phyloP scores from a whole-genome alignment of 1,140 invertebrate species.

The Stratiolaelaps scimitus region DNA sequence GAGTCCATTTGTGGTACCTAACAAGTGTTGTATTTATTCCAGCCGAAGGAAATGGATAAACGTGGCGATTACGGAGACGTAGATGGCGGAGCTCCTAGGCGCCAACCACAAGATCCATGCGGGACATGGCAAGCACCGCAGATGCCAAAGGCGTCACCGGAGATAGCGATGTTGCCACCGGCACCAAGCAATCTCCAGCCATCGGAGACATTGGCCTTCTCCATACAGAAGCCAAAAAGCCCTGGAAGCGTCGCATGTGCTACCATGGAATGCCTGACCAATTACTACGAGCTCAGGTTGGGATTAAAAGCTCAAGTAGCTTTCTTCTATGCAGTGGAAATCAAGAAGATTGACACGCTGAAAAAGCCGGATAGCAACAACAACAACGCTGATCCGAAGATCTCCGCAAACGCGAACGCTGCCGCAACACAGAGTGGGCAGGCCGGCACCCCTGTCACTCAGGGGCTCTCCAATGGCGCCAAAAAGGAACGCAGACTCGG shows the following conservation, averaged over 20 bases:
- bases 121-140: not conserved
- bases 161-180: not conserved
- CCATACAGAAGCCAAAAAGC: not conserved
- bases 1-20: too few relatives aligned
- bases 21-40: too few relatives aligned
- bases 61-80: too few relatives aligned
- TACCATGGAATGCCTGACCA: not conserved
- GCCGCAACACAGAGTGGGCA: too few relatives aligned
- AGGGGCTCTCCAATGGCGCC: not conserved
- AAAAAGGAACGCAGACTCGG: constrained; percentile 7
- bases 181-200: not conserved
- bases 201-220: too few relatives aligned
- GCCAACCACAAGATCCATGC: not conserved
- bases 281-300: not conserved
- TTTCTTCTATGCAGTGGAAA: not conserved
- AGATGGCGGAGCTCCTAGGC: too few relatives aligned
- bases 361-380: too few relatives aligned
- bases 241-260: not conserved
- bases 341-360: not conserved
- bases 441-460: too few relatives aligned
- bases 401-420: not conserved
- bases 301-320: not conserved
- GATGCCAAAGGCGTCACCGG: not conserved
- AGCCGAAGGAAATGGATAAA: too few relatives aligned
- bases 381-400: too few relatives aligned